phyloP scores from a whole-genome alignment of 2,888 invertebrate genomes.

The Carpatolechia fugitivella region DNA sequence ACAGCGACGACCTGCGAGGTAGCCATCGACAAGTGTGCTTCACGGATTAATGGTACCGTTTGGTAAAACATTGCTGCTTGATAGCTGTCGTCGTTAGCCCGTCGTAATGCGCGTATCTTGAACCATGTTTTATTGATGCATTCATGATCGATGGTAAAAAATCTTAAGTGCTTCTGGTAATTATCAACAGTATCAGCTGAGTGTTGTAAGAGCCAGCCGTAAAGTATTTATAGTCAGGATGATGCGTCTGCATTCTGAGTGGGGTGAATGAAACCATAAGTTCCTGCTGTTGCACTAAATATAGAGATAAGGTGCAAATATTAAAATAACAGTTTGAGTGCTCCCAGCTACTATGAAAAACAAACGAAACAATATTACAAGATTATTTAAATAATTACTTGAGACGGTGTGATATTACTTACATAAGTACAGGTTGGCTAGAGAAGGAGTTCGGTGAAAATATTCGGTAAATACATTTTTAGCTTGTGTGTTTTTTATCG shows the following conservation, averaged over 20 bases:
- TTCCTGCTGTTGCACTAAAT: constrained; percentile 50
- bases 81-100: neutral
- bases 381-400: no score
- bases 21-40: constrained; percentile 46
- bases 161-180: constrained; percentile 34
- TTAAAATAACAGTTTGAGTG: neutral
- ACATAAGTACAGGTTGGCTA: no score
- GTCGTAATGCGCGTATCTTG: neutral
- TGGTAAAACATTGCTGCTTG: neutral
- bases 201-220: constrained; percentile 22
- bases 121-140: constrained; percentile 7
- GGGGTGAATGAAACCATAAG: constrained; percentile 67
- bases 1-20: constrained; percentile 34
- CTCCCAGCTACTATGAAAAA: neutral
- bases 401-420: no score
- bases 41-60: constrained; percentile 62
- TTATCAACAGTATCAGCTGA: constrained; percentile 23
- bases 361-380: no score
- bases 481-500: no score
- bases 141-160: constrained; percentile 6
- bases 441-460: no score
- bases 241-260: constrained; percentile 33
- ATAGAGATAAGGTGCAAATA: constrained; percentile 37
- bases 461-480: no score
- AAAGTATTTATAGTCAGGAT: constrained; percentile 29